Evolutionary conservation across 2,888 invertebrate species (phyloP), one percentile per base, ranked within the genome.

Genomic region (Lordiphosa fenestrarum): DNA sequence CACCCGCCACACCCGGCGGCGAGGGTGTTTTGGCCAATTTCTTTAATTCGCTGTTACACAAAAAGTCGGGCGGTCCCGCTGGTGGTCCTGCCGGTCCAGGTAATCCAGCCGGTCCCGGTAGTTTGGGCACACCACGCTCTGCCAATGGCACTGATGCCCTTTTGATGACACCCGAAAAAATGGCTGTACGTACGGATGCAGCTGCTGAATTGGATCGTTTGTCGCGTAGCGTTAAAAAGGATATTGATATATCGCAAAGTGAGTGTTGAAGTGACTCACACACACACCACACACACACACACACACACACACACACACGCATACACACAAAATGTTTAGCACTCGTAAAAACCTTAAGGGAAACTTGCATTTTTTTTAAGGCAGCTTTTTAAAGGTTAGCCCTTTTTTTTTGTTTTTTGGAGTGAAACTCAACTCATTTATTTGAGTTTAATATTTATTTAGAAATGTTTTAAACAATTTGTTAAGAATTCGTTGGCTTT

Each of bases 11-110:
- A 51, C 94, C 95, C 3, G 94, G 95, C 52, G 95, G 95, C 64
- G 98, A 98, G 91, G 97, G 98, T 61, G 98, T 98, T 53, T 91
- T 99, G 68, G 98, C 98, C 9, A 98, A 96, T 91, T 99, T 99
- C 92, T 99, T 99, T 91, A 98, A 98, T 91, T 98, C 98, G 67
- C 92, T 99, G 86, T 92, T 99, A 82, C 95, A 95, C 90, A 98
- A 98, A 92, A 98, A 98, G 91, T 94, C 96, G 36, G 95, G 95
- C 37, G 12, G 30, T 39, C 19, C 44, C 4, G 63, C 59, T 2
- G 73, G 60, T 13, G 72, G 78, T 21, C 63, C 77, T 6, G 52
- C 63, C 0, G 66, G 68, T 4, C 58, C 65, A 4, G 66, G 59
- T 91, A 92, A n/a, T 52, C 75, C 84, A 3, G 62, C 46, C 23